Conservation (phyloP, 1,140 invertebrate genomes). For the Meloidogyne exigua region DNA sequence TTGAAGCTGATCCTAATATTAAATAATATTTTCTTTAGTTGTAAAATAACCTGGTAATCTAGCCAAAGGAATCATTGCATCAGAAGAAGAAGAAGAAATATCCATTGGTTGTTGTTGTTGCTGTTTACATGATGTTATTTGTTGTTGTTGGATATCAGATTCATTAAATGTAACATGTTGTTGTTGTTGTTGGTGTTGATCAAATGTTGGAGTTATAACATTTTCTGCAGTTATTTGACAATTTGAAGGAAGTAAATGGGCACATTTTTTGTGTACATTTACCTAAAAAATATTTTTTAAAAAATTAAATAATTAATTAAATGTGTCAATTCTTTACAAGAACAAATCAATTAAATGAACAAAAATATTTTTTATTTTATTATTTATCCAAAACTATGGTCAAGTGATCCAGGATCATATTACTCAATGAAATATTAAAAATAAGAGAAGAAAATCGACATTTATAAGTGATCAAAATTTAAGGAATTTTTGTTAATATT, state of each 20-base stretch:
- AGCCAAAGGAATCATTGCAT: slow-evolving; percentile 53
- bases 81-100: slow-evolving; percentile 8
- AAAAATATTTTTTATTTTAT: too few relatives aligned
- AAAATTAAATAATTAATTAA: too few relatives aligned
- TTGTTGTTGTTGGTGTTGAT: slow-evolving; percentile 37
- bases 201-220: slow-evolving; percentile 50
- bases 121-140: not conserved
- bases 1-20: slow-evolving; percentile 51
- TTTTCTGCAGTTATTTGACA: slow-evolving; percentile 54
- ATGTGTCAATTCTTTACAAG: too few relatives aligned
- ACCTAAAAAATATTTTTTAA: slow-evolving; percentile 47
- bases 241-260: slow-evolving; percentile 44
- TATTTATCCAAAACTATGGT: too few relatives aligned
- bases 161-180: slow-evolving; percentile 31
- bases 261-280: slow-evolving; percentile 64
- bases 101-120: slow-evolving; percentile 16
- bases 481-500: too few relatives aligned
- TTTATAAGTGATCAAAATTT: too few relatives aligned
- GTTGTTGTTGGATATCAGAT: slow-evolving; percentile 35
- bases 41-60: slow-evolving; percentile 39
- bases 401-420: too few relatives aligned
- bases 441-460: too few relatives aligned
- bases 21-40: not conserved
- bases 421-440: too few relatives aligned
- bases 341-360: too few relatives aligned